phyloP scores from a whole-genome alignment of 2,888 invertebrate species.

The Xanthia togata region DNA sequence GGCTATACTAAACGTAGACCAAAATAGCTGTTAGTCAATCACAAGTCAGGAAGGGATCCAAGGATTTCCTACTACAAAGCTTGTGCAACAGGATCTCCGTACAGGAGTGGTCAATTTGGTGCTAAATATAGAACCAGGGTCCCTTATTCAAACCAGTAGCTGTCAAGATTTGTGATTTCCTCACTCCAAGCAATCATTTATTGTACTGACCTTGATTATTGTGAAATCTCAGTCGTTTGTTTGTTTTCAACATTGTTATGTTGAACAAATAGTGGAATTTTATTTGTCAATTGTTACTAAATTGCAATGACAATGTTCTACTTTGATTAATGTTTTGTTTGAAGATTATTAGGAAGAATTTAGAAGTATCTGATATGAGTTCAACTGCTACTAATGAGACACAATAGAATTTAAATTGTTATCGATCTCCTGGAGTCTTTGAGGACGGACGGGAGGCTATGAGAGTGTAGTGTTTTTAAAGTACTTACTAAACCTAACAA shows the following conservation, averaged over 20 bases:
- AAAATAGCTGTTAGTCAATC: neutral
- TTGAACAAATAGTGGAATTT: slow-evolving; percentile 4
- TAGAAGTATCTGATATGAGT: no score
- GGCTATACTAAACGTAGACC: neutral
- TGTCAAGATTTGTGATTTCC: slow-evolving; percentile 75
- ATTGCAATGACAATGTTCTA: neutral
- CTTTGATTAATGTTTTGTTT: neutral
- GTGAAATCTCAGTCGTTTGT: slow-evolving; percentile 1
- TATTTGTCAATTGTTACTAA: neutral
- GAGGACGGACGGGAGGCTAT: no score
- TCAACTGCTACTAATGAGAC: no score
- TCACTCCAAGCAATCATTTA: slow-evolving; percentile 45
- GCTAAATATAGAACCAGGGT: slow-evolving; percentile 75
- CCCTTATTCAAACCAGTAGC: slow-evolving; percentile 66
- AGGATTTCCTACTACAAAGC: slow-evolving; percentile 31
- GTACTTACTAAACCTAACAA: no score
- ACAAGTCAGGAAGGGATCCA: slow-evolving; percentile 21
- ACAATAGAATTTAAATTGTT: no score
- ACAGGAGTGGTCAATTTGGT: slow-evolving; percentile 42
- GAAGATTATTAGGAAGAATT: neutral
- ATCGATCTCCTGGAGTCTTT: no score
- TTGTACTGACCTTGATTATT: slow-evolving; percentile 47
- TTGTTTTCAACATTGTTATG: neutral
- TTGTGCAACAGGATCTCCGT: slow-evolving; percentile 39
- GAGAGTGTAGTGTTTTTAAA: neutral